A percentile compares a stretch with the other conserved stretches of the same genome.
phyloP scores from a whole-genome alignment of 2,888 invertebrate genomes.

The Macaria notata region DNA sequence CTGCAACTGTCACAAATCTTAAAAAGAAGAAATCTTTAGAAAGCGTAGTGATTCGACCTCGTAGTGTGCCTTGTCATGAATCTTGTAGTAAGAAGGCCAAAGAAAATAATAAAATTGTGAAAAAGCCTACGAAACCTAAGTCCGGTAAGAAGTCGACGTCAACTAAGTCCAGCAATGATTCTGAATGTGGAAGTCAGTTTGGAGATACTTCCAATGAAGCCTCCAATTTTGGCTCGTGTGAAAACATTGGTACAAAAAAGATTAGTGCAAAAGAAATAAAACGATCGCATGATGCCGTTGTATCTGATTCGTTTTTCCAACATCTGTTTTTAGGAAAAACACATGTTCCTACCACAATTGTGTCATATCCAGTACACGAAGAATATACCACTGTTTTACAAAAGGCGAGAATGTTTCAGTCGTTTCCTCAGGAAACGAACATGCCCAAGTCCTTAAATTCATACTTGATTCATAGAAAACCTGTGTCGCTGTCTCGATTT shows the following conservation, averaged over 20 bases:
- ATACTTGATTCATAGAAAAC: constrained; percentile 86
- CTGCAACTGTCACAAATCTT: constrained; percentile 65
- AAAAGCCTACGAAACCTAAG: constrained; percentile 52
- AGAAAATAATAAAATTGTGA: constrained; percentile 48
- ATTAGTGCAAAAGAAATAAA: constrained; percentile 73
- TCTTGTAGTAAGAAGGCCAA: constrained; percentile 62
- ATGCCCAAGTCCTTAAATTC: constrained; percentile 84
- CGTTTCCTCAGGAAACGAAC: constrained; percentile 64
- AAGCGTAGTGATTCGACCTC: constrained; percentile 54
- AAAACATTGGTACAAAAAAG: constrained; percentile 46
- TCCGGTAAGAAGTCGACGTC: constrained; percentile 38
- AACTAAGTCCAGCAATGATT: constrained; percentile 45
- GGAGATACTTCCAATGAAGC: constrained; percentile 68
- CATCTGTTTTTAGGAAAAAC: constrained; percentile 84
- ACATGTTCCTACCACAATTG: constrained; percentile 33
- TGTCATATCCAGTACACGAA: constrained; percentile 49
- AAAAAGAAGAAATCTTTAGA: constrained; percentile 70
- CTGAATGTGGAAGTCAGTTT: constrained; percentile 60
- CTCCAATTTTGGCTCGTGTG: constrained; percentile 54
- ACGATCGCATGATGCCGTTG: constrained; percentile 81
- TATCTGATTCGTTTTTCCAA: constrained; percentile 87
- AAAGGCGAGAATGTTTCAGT: constrained; percentile 86
- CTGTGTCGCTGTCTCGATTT: constrained; percentile 88
- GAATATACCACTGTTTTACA: constrained; percentile 85
- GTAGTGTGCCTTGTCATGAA: constrained; percentile 64